A percentile compares a stretch with the other conserved stretches of the same genome.
These are phyloP conservation scores for Capricornis sumatraensis DNA, from an alignment of 2,113 vertebrate species.

Conservation along the genomic window DNA sequence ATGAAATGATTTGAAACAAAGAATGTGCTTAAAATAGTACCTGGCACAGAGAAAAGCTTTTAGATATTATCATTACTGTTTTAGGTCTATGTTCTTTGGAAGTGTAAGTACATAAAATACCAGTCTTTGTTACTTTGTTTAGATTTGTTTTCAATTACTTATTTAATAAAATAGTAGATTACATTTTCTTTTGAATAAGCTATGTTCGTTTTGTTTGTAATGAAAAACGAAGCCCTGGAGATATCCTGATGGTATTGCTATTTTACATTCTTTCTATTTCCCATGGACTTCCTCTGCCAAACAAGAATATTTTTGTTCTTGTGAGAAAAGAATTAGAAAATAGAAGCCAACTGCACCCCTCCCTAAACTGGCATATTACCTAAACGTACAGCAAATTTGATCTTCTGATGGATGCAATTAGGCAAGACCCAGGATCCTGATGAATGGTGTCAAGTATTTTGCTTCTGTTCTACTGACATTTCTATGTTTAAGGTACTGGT, in stretches of 20 bases:
- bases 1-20: slow-evolving; percentile 22
- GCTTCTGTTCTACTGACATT: slow-evolving; percentile 4
- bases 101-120: neutral
- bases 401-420: neutral
- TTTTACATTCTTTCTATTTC: neutral
- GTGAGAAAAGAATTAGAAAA: slow-evolving; percentile 5
- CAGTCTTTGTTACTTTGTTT: neutral
- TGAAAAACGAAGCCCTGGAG: neutral
- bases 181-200: neutral
- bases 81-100: neutral
- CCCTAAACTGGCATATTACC: neutral
- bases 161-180: neutral
- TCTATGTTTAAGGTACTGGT: neutral
- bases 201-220: neutral
- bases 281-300: neutral
- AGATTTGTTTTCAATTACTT: slow-evolving; percentile 12
- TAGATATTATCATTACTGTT: neutral
- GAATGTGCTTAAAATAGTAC: neutral
- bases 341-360: neutral
- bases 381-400: neutral
- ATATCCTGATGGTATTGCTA: neutral
- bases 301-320: slow-evolving; percentile 12
- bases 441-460: neutral
- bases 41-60: neutral
- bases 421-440: neutral